Base-by-base conservation (phyloP, 2,888 invertebrate genomes). In the Caenorhabditis japonica region DNA sequence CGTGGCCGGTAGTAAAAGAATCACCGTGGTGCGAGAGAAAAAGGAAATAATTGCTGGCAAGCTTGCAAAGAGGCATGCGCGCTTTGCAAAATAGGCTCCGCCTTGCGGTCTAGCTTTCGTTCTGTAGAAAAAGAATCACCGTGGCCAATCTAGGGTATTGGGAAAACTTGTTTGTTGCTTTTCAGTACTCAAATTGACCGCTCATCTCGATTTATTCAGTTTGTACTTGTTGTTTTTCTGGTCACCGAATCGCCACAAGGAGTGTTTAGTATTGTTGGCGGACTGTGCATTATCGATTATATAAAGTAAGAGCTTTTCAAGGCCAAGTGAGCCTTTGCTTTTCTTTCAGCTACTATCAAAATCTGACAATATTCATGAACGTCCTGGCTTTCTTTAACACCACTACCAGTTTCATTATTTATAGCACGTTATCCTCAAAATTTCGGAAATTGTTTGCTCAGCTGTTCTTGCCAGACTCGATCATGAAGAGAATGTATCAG, bases 321-420 rank as follows among this genome's bases (percentile, higher is more conserved):
- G n/a, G n/a, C n/a, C n/a, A n/a, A n/a, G n/a, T n/a, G n/a, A n/a
- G n/a, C n/a, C n/a, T n/a, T n/a, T n/a, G n/a, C 10, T 30, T 30
- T 30, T 10, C 30, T 61, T 61, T 27, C 53, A 62, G 61, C 15
- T 62, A 53, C 23, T 27, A 44, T 19, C 66, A 66, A 21, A 43
- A 17, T 0, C 17, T 66, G 13, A 15, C 44, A 23, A 66, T 49
- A 13, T 49, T 66, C 36, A 43, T 51, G 43, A 66, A 56, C 27
- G 15, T 51, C 8, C 27, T 66, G 1, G 21, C 51, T 1, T 36
- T 44, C 43, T 19, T 66, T 30, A 66, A 66, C 25, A 66, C 66
- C 12, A 56, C 56, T 4, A 66, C 66, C 10, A 51, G 55, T 27
- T 66, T 66, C 30, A 43, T 66, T 8, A 51, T 66, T 13, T 66